A percentile compares a stretch with the other conserved stretches of the same genome.
These are phyloP conservation scores for Eucriotettix oculatus DNA, from an alignment of 2,888 invertebrate species.

Conservation along the genomic window DNA sequence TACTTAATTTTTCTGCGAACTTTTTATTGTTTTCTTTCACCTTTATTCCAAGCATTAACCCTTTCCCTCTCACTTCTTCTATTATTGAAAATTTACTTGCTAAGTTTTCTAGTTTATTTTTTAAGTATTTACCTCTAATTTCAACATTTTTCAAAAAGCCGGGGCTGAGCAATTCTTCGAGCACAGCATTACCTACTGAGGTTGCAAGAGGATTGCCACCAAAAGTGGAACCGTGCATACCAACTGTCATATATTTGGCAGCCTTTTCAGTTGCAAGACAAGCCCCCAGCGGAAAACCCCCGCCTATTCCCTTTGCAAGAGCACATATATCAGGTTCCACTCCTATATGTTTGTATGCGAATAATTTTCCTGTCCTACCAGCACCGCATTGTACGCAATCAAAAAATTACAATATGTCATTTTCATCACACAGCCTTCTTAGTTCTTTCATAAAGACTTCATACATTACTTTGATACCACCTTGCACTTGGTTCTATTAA, in stretches of 20 bases:
- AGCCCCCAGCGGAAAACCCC: neutral
- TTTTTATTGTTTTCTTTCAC: too few species aligned
- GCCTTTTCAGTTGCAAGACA: neutral
- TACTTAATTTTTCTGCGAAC: too few species aligned
- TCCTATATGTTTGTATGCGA: neutral
- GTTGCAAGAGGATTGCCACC: neutral
- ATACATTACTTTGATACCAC: too few species aligned
- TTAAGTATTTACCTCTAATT: too few species aligned
- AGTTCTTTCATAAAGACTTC: neutral
- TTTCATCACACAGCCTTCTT: neutral
- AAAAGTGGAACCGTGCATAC: neutral
- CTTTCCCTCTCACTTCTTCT: too few species aligned
- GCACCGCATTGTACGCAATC: neutral
- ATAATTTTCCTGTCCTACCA: neutral
- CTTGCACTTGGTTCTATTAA: too few species aligned
- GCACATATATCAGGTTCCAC: neutral
- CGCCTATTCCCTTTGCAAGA: neutral
- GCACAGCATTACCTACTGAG: too few species aligned
- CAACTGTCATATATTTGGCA: neutral
- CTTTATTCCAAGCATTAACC: too few species aligned
- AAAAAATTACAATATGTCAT: neutral
- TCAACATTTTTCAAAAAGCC: too few species aligned
- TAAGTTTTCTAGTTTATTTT: too few species aligned
- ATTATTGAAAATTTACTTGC: too few species aligned
- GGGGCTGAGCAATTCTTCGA: too few species aligned